Evolutionary conservation across 1,140 invertebrate species (phyloP).

Genomic region (Leptinotarsa defecta): DNA sequence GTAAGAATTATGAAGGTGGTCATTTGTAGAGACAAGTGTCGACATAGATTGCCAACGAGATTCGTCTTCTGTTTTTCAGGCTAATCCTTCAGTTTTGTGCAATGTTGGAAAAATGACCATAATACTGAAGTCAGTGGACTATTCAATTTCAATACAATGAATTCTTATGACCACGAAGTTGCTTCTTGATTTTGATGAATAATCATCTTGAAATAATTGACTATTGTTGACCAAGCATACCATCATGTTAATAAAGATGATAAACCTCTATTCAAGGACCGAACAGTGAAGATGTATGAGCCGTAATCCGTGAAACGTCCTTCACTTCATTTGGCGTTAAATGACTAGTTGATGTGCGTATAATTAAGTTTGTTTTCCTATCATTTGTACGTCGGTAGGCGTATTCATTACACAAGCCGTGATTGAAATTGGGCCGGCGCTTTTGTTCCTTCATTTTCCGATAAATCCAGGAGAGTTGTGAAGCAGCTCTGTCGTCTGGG

Average conservation of each 20-base stretch:
- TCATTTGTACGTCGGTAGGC: constrained; percentile 30
- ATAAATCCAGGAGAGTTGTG: constrained; percentile 25
- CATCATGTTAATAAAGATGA: background rate
- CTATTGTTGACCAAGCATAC: background rate
- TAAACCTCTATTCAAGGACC: background rate
- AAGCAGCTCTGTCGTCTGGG: constrained; percentile 8
- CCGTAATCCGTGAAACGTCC: background rate
- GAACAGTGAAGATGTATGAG: background rate
- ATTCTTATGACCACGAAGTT: too few relatives aligned
- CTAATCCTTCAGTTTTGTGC: too few relatives aligned
- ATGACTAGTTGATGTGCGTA: constrained; percentile 31
- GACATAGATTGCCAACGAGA: too few relatives aligned
- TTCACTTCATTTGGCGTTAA: background rate
- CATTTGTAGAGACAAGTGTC: too few relatives aligned
- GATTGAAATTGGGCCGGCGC: constrained; percentile 34
- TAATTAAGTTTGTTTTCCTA: constrained; percentile 38
- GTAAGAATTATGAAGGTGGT: too few relatives aligned
- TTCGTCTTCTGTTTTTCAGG: too few relatives aligned
- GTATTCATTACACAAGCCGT: constrained; percentile 33
- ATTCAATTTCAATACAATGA: too few relatives aligned
- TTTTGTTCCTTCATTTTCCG: constrained; percentile 32
- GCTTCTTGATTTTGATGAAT: too few relatives aligned
- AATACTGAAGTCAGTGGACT: too few relatives aligned
- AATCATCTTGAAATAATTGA: too few relatives aligned
- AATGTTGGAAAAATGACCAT: too few relatives aligned